Percentiles rank a stretch among this genome's conserved stretches.
phyloP scores from a whole-genome alignment of 2,888 invertebrate species.

The Tineola bisselliella region DNA sequence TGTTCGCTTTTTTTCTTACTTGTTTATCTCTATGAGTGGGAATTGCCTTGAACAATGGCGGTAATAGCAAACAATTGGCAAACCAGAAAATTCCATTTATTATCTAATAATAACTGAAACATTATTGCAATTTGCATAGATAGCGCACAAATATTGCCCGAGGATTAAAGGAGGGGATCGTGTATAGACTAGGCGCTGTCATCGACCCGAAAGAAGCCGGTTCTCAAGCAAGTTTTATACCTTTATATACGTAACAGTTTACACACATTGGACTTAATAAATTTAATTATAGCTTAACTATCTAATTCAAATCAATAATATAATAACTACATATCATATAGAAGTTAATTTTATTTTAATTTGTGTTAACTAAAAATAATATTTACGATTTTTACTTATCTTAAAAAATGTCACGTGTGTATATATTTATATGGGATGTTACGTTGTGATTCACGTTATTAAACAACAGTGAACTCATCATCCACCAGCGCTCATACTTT shows the following conservation, averaged over 20 bases:
- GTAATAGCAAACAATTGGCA: conserved; percentile 8
- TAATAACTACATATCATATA: no score
- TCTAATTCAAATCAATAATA: neutral
- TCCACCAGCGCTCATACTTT: conserved; percentile 35
- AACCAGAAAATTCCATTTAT: conserved; percentile 3
- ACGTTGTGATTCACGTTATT: neutral
- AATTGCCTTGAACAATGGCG: conserved; percentile 3
- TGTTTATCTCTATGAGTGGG: neutral
- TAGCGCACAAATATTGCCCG: conserved; percentile 5
- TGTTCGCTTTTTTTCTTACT: neutral
- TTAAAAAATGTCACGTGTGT: no score
- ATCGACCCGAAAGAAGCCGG: conserved; percentile 10
- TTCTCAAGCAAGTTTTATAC: conserved; percentile 7
- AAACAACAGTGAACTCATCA: neutral
- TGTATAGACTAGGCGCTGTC: conserved; percentile 5
- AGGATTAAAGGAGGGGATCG: neutral
- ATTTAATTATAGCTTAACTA: neutral
- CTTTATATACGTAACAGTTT: conserved; percentile 5
- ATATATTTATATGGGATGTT: no score
- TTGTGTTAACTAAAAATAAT: no score
- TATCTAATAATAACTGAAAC: conserved; percentile 5
- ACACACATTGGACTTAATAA: neutral
- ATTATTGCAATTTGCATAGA: conserved; percentile 12
- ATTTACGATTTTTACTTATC: no score
- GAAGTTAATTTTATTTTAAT: neutral